Conservation (phyloP, 2,797 vertebrate species). For the Coluber constrictor region DNA sequence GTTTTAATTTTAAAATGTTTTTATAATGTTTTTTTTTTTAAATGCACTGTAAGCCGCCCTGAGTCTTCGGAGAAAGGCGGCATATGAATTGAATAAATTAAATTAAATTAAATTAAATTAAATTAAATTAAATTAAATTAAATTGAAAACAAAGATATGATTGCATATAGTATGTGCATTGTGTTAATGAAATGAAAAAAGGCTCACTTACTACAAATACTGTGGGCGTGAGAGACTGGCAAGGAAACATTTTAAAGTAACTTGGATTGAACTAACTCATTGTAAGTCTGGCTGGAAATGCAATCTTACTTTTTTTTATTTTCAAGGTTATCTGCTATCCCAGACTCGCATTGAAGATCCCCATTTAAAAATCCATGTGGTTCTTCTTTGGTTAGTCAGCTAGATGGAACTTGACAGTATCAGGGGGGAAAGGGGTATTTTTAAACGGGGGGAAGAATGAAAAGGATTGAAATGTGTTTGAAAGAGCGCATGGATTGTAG, state of each 20-base stretch:
- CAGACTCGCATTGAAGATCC: neutral
- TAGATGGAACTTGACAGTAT: neutral
- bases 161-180: neutral
- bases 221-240: neutral
- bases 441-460: neutral
- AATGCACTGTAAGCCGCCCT: no score
- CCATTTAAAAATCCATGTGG: neutral
- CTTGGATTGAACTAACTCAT: neutral
- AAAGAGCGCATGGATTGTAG: neutral
- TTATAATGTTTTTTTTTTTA: no score
- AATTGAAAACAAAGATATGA: neutral
- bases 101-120: neutral
- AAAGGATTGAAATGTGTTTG: neutral
- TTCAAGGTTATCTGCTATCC: neutral
- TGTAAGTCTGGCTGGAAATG: neutral
- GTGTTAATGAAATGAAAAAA: neutral
- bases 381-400: neutral
- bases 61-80: no score
- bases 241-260: neutral
- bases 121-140: no score
- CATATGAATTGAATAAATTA: no score
- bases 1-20: no score
- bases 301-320: neutral
- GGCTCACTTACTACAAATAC: neutral
- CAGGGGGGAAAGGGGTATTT: neutral